Base-by-base conservation (phyloP, 2,113 vertebrate genomes). In the Ranitomeya imitator region DNA sequence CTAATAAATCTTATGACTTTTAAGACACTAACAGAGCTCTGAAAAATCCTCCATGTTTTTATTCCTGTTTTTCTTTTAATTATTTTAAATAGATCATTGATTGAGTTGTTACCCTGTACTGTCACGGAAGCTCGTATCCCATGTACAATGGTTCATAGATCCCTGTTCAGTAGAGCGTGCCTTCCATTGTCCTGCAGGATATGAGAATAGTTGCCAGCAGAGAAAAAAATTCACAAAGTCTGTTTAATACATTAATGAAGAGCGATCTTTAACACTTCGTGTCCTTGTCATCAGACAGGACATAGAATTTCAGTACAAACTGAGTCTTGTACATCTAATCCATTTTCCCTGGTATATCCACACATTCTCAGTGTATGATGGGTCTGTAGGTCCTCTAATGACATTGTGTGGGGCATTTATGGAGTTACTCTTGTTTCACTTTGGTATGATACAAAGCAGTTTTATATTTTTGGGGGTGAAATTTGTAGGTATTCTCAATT, bases 1-100 rank as follows among this genome's bases (percentile, higher is more conserved):
- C 37, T 79, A 79, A 79, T 86, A 26, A 87, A 87, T 7, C 2
- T 59, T 59, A 81, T 60, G 65, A 79, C 86, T 81, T 87, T 73
- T 10, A 81, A 73, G 61, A 69, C 52, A 37, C 45, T 57, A 78
- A 80, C n/a, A 87, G 23, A 81, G 51, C n/a, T 16, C 10, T 54
- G n/a, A 14, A 69, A 26, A 69, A 76, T 52, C 51, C 51, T 76
- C 45, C 71, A 74, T 74, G 37, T 51, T 74, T 16, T 73, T 73
- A 37, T 60, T 76, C 16, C 11, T 63, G n/a, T 82, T 37, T 14
- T 55, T 73, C 51, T 18, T 57, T n/a, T 59, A 14, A 51, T 21
- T 21, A 45, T 57, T 57, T 18, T 61, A 6, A 52, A 16, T 69
- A 85, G 61, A 54, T 54, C 14, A 31, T 86, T 54, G 85, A 79